Percentiles rank a stretch among this genome's conserved stretches.
Evolutionary conservation across 2,797 vertebrate species (phyloP).

Genomic region (Adelosebastes latens): DNA sequence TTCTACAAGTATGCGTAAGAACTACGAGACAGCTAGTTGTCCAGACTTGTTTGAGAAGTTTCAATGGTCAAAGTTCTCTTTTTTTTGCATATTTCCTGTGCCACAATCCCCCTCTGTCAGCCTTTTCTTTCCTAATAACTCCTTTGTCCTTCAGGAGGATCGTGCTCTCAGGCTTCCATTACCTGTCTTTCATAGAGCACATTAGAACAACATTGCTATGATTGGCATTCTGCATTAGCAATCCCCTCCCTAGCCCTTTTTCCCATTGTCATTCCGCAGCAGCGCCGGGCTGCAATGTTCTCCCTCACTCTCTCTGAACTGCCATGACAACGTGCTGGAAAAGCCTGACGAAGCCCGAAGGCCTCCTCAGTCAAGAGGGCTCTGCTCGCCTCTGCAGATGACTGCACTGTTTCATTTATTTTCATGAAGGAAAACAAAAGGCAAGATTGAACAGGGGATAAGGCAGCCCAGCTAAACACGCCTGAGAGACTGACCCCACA

Average conservation of each 20-base stretch:
- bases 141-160: constrained; percentile 54
- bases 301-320: constrained; percentile 75
- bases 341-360: constrained; percentile 77
- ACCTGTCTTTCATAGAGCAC: constrained; percentile 56
- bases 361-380: constrained; percentile 79
- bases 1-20: not conserved
- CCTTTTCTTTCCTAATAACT: constrained; percentile 25
- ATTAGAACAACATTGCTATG: constrained; percentile 65
- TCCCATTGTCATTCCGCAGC: constrained; percentile 74
- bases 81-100: not conserved
- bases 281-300: constrained; percentile 64
- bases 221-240: constrained; percentile 75
- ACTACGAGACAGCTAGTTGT: not conserved
- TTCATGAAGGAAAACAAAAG: constrained; percentile 79
- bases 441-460: constrained; percentile 72
- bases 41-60: not conserved
- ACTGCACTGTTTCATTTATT: constrained; percentile 79
- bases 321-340: constrained; percentile 76
- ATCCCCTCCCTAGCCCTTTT: constrained; percentile 48
- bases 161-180: constrained; percentile 28
- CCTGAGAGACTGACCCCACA: constrained; percentile 68
- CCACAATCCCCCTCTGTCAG: not conserved
- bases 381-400: constrained; percentile 75
- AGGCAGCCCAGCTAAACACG: constrained; percentile 65
- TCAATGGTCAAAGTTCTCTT: not conserved